phyloP scores from a whole-genome alignment of 2,797 vertebrate genomes.

The Poecilia picta region DNA sequence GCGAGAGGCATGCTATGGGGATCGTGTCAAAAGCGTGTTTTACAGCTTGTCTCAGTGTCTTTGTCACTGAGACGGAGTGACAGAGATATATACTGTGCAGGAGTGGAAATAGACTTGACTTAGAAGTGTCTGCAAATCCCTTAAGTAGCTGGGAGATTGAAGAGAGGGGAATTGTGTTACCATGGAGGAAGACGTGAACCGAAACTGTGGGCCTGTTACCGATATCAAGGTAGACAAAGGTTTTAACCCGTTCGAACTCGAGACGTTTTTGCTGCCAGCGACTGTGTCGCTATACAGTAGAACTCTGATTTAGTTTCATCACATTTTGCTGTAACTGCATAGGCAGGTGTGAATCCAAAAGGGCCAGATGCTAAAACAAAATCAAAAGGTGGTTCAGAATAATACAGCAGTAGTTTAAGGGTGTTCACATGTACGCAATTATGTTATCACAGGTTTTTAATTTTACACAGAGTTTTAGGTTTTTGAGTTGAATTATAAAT shows the following conservation, averaged over 20 bases:
- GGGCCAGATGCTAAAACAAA: not conserved
- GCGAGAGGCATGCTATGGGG: slow-evolving; percentile 61
- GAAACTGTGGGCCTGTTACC: slow-evolving; percentile 3
- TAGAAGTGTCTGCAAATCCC: slow-evolving; percentile 28
- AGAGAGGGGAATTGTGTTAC: slow-evolving; percentile 17
- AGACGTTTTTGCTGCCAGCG: not conserved
- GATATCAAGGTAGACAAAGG: not conserved
- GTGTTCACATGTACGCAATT: not conserved
- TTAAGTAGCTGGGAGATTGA: slow-evolving; percentile 29
- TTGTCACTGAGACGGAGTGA: slow-evolving; percentile 58
- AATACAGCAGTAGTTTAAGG: not conserved
- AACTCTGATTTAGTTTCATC: not conserved
- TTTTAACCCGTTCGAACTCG: not conserved
- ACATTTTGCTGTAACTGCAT: not conserved
- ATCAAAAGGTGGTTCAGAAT: not conserved
- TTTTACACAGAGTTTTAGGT: not conserved
- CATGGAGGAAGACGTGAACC: slow-evolving; percentile 11
- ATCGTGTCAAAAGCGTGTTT: slow-evolving; percentile 73
- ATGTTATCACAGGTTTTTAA: not conserved
- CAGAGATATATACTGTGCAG: slow-evolving; percentile 36
- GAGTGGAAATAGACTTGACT: slow-evolving; percentile 52
- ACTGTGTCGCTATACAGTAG: not conserved
- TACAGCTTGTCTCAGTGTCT: slow-evolving; percentile 73
- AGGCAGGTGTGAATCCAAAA: not conserved
- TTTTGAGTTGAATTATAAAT: not conserved